A percentile compares a stretch with the other conserved stretches of the same genome.
Conservation (phyloP, 1,140 invertebrate species). For the Lucilia sericata region DNA sequence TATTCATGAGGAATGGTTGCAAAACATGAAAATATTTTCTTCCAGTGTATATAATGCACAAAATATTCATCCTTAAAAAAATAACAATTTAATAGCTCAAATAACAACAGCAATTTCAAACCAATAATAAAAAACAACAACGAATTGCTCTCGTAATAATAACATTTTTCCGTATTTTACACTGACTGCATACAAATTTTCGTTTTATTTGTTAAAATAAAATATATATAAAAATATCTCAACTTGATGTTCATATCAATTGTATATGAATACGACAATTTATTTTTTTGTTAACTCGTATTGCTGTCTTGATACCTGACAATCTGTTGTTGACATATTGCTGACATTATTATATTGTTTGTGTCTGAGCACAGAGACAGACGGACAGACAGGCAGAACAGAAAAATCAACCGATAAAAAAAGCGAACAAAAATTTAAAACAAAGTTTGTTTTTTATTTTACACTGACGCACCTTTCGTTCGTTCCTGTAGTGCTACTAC, state of each 20-base stretch:
- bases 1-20: too few relatives aligned
- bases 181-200: slow-evolving; percentile 7
- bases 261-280: neutral
- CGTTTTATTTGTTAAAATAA: neutral
- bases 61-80: neutral
- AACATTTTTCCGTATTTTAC: slow-evolving; percentile 2
- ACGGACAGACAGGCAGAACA: neutral
- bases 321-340: slow-evolving; percentile 29
- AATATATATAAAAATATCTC: neutral
- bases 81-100: neutral
- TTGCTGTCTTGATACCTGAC: slow-evolving; percentile 20
- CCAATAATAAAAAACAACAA: neutral
- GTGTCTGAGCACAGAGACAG: slow-evolving; percentile 9
- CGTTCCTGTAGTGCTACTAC: too few relatives aligned
- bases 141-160: too few relatives aligned
- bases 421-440: neutral
- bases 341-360: slow-evolving; percentile 29
- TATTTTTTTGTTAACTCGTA: neutral
- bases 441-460: neutral
- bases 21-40: neutral
- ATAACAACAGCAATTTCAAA: neutral
- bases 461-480: neutral
- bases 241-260: slow-evolving; percentile 17
- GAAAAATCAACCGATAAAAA: neutral
- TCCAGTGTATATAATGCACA: neutral